Evolutionary conservation across 37 sponge, comb jelly and placozoan species (phyloP), one percentile per base, ranked within the genome.

Genomic region (Cliona cf. orientalis): DNA sequence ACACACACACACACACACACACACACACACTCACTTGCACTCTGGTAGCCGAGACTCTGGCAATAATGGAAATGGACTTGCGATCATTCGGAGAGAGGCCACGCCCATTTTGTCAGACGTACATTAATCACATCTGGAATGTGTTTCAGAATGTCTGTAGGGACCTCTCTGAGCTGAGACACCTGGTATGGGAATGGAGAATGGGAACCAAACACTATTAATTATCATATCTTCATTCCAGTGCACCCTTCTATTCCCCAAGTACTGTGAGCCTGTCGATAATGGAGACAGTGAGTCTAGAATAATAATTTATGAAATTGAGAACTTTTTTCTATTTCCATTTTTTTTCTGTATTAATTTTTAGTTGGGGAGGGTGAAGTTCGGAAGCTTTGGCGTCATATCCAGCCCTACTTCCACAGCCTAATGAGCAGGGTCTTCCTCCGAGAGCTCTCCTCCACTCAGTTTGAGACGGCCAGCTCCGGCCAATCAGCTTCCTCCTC

Each of bases 191-290:
- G 31, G 9, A 23, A 9, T 32, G 4, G 5, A 6, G 21, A 12
- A 6, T 25, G 26, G 28, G 21, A 28, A 7, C 7, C 23, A n/a
- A 23, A 14, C 11, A 26, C 29, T 62, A 26, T 6, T 63, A 63
- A 28, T 19, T 63, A 53, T 53, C 12, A 21, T 12, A 68, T 9
- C 60, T 25, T 77, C 23, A 2, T 36, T 76, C 42, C 64, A 89
- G 90, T 45, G 68, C 64, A n/a, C 60, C 0, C 12, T 89, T 41
- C 69, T 89, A 43, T 89, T 66, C 56, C 84, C 90, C 28, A 72
- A 78, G 65, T 89, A 89, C 42, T 66, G 73, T 42, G 79, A 83
- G 25, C 90, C 90, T 1, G 75, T 89, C 36, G 62, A 79, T 0
- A 42, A 28, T 60, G 84, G 90, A 56, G 83, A 89, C 41, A 66